Evolutionary conservation across 2,113 vertebrate genomes (phyloP).

Genomic region (Philantomba maxwellii): DNA sequence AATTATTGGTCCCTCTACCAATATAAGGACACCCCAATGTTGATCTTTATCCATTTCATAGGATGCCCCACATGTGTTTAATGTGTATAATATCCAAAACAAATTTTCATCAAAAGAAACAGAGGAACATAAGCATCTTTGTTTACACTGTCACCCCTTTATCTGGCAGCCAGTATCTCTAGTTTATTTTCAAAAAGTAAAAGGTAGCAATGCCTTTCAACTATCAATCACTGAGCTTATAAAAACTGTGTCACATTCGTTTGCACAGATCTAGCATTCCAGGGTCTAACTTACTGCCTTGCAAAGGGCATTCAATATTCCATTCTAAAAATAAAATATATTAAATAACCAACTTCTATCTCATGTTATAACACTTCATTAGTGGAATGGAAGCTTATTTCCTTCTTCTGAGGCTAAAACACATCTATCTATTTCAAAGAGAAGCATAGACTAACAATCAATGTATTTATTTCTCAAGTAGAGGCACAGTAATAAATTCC

Average conservation of each 20-base stretch:
- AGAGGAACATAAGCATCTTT: not conserved
- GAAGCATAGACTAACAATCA: not conserved
- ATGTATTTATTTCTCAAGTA: slow-evolving; percentile 9
- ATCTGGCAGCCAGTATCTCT: not conserved
- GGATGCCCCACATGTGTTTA: not conserved
- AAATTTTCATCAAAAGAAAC: not conserved
- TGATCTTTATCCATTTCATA: not conserved
- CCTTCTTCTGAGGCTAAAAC: not conserved
- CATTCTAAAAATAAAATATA: slow-evolving; percentile 8
- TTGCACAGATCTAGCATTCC: not conserved
- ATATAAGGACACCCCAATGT: not conserved
- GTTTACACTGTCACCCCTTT: not conserved
- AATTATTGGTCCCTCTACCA: not conserved
- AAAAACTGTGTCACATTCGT: not conserved
- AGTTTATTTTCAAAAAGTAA: not conserved
- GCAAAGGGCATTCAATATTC: not conserved
- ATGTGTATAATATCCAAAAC: not conserved
- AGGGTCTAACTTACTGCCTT: not conserved
- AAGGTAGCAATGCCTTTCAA: not conserved
- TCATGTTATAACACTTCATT: not conserved
- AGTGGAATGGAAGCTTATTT: not conserved
- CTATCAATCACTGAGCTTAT: not conserved
- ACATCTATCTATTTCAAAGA: slow-evolving; percentile 26
- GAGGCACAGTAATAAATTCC: not conserved
- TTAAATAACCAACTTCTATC: not conserved